Evolutionary conservation across 2,797 vertebrate species (phyloP), one percentile per base, ranked within the genome.

Genomic region (Podarcis lilfordi): DNA sequence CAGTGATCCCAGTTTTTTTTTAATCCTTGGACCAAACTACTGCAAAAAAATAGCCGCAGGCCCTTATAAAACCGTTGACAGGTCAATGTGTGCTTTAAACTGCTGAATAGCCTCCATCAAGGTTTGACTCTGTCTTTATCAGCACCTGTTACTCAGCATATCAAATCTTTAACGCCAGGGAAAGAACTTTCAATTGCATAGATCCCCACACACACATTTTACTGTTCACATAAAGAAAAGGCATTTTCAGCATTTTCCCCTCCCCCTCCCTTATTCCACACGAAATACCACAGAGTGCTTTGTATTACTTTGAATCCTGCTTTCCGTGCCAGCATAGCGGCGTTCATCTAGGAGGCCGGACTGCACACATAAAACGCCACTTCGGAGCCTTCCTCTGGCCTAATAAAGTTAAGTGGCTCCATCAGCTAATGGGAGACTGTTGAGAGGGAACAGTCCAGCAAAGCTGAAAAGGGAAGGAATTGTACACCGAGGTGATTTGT

Each of bases 41-140:
- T 82, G 80, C 29, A 82, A 64, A 84, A 45, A 43, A 92, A 72
- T 59, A 86, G 23, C 79, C n/a, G 75, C 19, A 45, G 64, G 76
- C 55, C 6, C 77, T 93, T 92, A 83, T 50, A 68, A 71, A 71
- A 72, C 27, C 68, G 43, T 40, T 61, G 85, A 55, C 77, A 59
- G 29, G 35, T 79, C 43, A 55, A 68, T 72, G 21, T 59, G 37
- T 61, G 82, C 85, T 89, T 91, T 85, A 84, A 91, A 92, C 50
- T 83, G 75, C 71, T 93, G 75, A 81, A 75, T 85, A 94, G 86
- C 80, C 69, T 43, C 40, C 77, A 83, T 92, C 66, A 94, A 87
- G 2, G 90, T 94, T 88, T 95, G 92, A 91, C 43, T 64, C 86
- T 84, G 89, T 66, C 84, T 94, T 93, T 90, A 93, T 86, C 83